Base-by-base conservation (phyloP, 1,140 invertebrate species). In the Monochamus saltuarius region DNA sequence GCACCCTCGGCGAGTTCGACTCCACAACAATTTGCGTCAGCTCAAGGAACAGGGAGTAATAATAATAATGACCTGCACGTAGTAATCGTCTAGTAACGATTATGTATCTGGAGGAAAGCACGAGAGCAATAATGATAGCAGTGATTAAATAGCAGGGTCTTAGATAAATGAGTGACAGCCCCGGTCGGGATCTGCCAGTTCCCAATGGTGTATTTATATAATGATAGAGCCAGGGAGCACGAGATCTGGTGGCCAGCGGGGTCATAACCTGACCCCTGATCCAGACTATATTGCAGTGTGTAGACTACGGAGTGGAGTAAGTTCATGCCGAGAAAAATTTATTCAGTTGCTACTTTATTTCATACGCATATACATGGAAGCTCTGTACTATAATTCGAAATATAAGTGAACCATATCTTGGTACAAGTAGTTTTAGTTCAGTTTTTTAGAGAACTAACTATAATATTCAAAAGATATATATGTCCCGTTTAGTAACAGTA, bases 141-240 rank as follows among this genome's bases (percentile, higher is more conserved):
- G 67, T 71, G 72, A 73, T 73, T 73, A 73, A 71, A 70, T 68
- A 63, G 62, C 65, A 60, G 68, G 67, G 69, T 71, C 65, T 71
- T 69, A 73, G 72, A 73, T 73, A 73, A 73, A 74, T 74, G 72
- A 73, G 66, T 74, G 72, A 74, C 72, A 74, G 69, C 52, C 63
- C 59, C 59, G 59, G 53, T 59, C 54, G 67, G 62, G 65, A 69
- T 69, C 67, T 65, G 62, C 57, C 59, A 36, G 64, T 68, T 72
- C 72, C 72, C 72, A 73, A 58, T 68, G 72, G 72, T 74, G 71
- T 73, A 73, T 74, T 74, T 74, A 74, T 72, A 72, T 74, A 74
- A 74, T 74, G 72, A 74, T 72, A 72, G 70, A 72, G 68, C 67
- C 67, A 65, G 62, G 69, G 64, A 68, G 69, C 61, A 66, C 69